Evolutionary conservation across 2,797 vertebrate species (phyloP).

Genomic region (Pantherophis vulpinus): DNA sequence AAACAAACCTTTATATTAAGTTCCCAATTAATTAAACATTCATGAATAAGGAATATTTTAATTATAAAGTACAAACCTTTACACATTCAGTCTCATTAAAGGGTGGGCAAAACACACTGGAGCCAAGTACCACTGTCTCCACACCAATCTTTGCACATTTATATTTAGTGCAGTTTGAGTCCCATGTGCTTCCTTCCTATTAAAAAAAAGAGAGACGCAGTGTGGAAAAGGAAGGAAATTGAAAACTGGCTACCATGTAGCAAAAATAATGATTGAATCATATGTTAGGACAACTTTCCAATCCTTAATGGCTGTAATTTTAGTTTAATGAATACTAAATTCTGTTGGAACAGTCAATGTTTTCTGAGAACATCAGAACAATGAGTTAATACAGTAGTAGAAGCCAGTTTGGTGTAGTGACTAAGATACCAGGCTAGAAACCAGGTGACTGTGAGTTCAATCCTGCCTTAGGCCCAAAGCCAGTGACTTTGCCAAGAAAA

Average conservation of each 20-base stretch:
- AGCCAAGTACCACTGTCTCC: constrained; percentile 83
- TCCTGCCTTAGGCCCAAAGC: not conserved
- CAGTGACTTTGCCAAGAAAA: not conserved
- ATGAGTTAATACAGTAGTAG: not conserved
- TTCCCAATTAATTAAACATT: not conserved
- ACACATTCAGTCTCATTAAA: constrained; percentile 95
- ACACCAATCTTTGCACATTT: constrained; percentile 86
- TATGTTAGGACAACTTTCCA: not conserved
- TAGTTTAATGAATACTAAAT: not conserved
- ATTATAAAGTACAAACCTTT: constrained; percentile 83
- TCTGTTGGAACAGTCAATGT: not conserved
- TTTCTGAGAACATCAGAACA: not conserved
- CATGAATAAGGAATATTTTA: not conserved
- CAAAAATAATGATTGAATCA: not conserved
- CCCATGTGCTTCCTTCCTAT: constrained; percentile 92
- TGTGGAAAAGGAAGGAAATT: not conserved
- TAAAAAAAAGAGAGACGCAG: constrained; percentile 20
- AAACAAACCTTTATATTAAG: rapidly evolving
- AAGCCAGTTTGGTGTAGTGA: not conserved
- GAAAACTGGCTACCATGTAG: not conserved
- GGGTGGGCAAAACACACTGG: constrained; percentile 88
- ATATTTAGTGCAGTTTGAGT: constrained; percentile 90
- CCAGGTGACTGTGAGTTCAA: not conserved
- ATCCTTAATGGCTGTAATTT: not conserved
- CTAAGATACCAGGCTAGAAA: not conserved